A percentile compares a stretch with the other conserved stretches of the same genome.
Evolutionary conservation across 2,888 invertebrate genomes (phyloP).

Genomic region (Synanthedon myopaeformis): DNA sequence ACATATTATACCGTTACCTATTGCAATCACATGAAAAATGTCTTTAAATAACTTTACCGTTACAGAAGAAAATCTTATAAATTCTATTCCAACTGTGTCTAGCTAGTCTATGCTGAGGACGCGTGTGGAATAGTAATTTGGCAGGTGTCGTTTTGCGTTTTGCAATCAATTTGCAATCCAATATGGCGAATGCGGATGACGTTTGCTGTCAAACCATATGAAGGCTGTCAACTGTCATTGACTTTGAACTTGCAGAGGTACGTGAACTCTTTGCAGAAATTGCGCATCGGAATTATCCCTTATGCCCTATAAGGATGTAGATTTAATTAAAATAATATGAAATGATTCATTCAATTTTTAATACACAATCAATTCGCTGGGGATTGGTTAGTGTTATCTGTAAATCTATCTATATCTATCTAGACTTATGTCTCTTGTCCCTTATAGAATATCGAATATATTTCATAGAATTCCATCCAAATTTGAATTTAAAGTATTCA

Average conservation of each 20-base stretch:
- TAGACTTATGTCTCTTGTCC: no score
- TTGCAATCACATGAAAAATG: background rate
- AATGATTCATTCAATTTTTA: no score
- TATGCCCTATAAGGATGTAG: no score
- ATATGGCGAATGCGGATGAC: slow-evolving; percentile 14
- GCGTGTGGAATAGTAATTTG: slow-evolving; percentile 5
- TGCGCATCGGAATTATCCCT: background rate
- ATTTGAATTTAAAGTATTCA: no score
- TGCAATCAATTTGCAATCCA: background rate
- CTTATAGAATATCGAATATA: no score
- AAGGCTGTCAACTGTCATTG: slow-evolving; percentile 50
- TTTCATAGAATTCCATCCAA: no score
- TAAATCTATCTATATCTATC: no score
- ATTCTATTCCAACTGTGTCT: background rate
- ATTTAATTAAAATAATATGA: no score
- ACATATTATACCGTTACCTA: background rate
- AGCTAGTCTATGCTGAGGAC: background rate
- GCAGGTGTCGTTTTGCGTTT: slow-evolving; percentile 3
- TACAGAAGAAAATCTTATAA: background rate
- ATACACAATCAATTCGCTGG: no score
- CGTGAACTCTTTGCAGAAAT: background rate
- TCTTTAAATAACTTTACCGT: background rate
- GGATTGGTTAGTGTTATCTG: no score
- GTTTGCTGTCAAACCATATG: slow-evolving; percentile 37
- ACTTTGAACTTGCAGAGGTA: slow-evolving; percentile 7